A percentile compares a stretch with the other conserved stretches of the same genome.
Evolutionary conservation across 1,140 invertebrate species (phyloP).

Genomic region (Glossosoma conforme): DNA sequence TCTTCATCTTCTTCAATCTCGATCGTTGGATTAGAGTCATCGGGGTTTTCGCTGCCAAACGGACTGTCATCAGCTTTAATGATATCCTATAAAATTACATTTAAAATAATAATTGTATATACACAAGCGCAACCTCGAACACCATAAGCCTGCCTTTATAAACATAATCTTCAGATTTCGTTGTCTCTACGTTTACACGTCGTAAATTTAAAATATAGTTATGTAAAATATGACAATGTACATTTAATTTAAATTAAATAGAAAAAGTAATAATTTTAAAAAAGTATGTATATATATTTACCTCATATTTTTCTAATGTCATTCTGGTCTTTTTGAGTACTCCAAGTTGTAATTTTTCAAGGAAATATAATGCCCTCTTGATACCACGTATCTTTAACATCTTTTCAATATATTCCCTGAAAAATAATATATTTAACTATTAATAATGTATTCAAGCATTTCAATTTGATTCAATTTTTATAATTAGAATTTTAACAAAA

Average conservation of each 20-base stretch:
- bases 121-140: not conserved
- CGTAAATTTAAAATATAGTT: too few relatives aligned
- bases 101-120: not conserved
- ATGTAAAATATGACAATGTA: too few relatives aligned
- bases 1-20: slow-evolving; percentile 6
- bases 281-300: slow-evolving; percentile 26
- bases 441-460: not conserved
- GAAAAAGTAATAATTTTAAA: not conserved
- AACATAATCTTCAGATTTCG: too few relatives aligned
- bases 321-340: slow-evolving; percentile 64
- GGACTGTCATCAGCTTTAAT: slow-evolving; percentile 8
- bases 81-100: slow-evolving; percentile 11
- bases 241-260: not conserved
- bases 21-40: slow-evolving; percentile 4
- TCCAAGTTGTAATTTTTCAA: slow-evolving; percentile 64
- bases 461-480: not conserved
- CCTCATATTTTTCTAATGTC: slow-evolving; percentile 57
- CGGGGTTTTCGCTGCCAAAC: slow-evolving; percentile 1
- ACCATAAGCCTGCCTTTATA: not conserved
- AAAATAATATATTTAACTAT: slow-evolving; percentile 10
- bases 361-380: slow-evolving; percentile 69
- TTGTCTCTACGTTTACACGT: too few relatives aligned
- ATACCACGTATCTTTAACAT: slow-evolving; percentile 80
- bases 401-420: slow-evolving; percentile 78
- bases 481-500: too few relatives aligned